Evolutionary conservation across 2,113 vertebrate genomes (phyloP).

Genomic region (Bungarus multicinctus): DNA sequence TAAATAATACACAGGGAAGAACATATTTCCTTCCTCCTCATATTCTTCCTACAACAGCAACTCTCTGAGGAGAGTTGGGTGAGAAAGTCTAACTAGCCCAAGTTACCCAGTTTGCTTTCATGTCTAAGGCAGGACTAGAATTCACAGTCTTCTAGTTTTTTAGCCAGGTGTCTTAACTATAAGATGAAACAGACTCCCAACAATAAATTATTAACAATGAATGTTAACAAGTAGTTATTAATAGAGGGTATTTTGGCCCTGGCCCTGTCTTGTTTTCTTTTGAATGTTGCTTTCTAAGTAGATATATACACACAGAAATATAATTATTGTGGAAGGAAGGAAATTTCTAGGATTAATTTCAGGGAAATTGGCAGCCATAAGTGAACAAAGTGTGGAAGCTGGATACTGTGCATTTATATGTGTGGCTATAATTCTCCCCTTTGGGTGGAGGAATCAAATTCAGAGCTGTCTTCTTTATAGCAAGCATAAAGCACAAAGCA

Average conservation of each 20-base stretch:
- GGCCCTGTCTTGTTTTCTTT: background rate
- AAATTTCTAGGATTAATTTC: background rate
- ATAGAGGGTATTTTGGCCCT: background rate
- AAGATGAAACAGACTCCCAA: background rate
- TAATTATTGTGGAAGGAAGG: background rate
- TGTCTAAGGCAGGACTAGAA: background rate
- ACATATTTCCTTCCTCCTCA: background rate
- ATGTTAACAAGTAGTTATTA: background rate
- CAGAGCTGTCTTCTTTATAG: background rate
- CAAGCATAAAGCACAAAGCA: background rate
- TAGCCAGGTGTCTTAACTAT: background rate
- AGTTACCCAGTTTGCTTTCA: background rate
- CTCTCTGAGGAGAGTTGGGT: background rate
- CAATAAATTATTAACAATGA: background rate
- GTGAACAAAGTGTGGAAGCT: background rate
- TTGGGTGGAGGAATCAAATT: background rate
- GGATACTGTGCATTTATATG: background rate
- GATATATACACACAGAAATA: background rate
- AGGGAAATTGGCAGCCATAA: background rate
- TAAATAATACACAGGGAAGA: background rate
- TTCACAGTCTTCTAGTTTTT: background rate
- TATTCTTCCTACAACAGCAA: background rate
- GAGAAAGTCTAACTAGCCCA: background rate
- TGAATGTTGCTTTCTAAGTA: background rate
- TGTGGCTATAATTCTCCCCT: background rate